Base-by-base conservation (phyloP, 2,113 vertebrate genomes). In the Microcebus jonahi region DNA sequence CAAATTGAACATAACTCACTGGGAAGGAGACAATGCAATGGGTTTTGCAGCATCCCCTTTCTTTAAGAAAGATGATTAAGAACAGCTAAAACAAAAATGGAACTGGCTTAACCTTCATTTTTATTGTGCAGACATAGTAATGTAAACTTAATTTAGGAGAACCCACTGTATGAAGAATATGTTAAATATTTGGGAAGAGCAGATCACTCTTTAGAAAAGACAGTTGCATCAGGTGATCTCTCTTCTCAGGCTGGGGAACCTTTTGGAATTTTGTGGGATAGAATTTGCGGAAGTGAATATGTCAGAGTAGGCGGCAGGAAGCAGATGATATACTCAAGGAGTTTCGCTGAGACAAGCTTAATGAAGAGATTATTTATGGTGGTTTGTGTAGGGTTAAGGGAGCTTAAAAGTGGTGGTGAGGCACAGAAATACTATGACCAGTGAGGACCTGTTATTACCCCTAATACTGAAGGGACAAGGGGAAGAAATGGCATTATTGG, bases 81-180 rank as follows among this genome's bases (percentile, higher is more conserved):
- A 77, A 91, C 29, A 85, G 29, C 4, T 80, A n/a, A 89, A 96
- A 68, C 31, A 94, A 90, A 82, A 92, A 79, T 34, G 1, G 1
- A 88, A 87, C 21, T 39, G 34, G 10, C 1, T 93, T 36, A 80
- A 79, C 36, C 18, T 23, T 79, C 21, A 73, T 55, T 89, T 95
- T 82, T 86, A 79, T 95, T 79, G 59, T 73, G 1, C 91, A 70
- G 42, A 77, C 39, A 83, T 23, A 86, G 18, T 87, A 77, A 94
- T 67, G 23, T 12, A 80, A 39, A 42, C 21, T 65, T 81, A 90
- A 94, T 45, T 90, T 82, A 90, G 71, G 68, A 97, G 9, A 90
- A 12, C 4, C 15, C 13, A 77, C 18, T 57, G 5, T 87, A 42
- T 63, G 10, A 50, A 87, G 25, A 89, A 34, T n/a, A 90, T 57